Percentiles rank a stretch among this genome's conserved stretches.
Conservation (phyloP, 2,888 invertebrate species). For the Melinaea menophilus region DNA sequence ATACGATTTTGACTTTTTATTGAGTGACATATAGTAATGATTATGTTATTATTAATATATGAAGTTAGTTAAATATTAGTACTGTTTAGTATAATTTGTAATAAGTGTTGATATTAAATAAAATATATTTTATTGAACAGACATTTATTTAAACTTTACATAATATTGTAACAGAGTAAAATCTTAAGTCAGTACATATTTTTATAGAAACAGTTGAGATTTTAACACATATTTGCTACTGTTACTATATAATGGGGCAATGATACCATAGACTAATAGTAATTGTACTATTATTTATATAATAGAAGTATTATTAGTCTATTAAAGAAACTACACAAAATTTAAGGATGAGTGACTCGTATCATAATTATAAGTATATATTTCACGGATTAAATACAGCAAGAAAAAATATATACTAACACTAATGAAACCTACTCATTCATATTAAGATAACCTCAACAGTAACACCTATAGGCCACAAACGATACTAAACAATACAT, state of each 20-base stretch:
- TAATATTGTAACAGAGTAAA: conserved; percentile 65
- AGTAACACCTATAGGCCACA: conserved; percentile 1
- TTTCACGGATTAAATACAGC: background rate
- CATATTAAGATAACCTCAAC: background rate
- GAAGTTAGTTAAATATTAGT: background rate
- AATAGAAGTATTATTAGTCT: too few relatives aligned
- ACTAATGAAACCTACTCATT: background rate
- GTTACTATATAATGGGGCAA: background rate
- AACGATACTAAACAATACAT: background rate
- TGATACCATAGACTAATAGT: too few relatives aligned
- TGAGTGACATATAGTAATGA: too few relatives aligned
- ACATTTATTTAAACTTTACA: conserved; percentile 76
- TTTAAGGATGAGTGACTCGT: too few relatives aligned
- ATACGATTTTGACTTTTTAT: conserved; percentile 22
- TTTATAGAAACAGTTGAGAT: conserved; percentile 44
- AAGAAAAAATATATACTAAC: background rate
- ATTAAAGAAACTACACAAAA: too few relatives aligned
- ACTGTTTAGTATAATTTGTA: conserved; percentile 23
- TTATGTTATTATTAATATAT: conserved; percentile 14
- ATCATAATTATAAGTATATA: background rate
- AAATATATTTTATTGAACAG: conserved; percentile 56
- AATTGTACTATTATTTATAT: too few relatives aligned
- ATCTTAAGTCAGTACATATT: conserved; percentile 36
- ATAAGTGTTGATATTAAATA: conserved; percentile 38
- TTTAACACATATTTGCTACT: conserved; percentile 8